These are phyloP conservation scores for Piprites chloris DNA, from an alignment of 2,113 vertebrate genomes.

Conservation along the genomic window DNA sequence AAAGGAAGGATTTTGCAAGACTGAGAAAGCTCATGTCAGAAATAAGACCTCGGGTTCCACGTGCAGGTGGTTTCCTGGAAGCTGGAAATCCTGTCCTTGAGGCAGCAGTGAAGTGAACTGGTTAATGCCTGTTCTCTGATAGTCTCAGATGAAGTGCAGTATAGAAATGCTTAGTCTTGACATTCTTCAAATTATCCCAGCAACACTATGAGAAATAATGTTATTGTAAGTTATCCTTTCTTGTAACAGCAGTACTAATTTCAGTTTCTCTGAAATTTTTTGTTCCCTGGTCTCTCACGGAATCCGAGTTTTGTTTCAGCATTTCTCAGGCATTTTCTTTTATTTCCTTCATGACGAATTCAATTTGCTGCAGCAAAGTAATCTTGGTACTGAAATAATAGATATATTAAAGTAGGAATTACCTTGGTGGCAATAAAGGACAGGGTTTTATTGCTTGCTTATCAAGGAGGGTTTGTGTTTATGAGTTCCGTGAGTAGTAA, in stretches of 20 bases:
- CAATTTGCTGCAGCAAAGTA: slow-evolving; percentile 39
- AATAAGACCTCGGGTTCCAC: neutral
- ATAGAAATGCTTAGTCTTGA: neutral
- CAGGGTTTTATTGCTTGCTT: slow-evolving; percentile 57
- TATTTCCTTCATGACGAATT: slow-evolving; percentile 15
- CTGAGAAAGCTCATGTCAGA: neutral
- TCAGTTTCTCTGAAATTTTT: neutral
- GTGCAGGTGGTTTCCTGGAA: neutral
- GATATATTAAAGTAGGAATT: slow-evolving; percentile 41
- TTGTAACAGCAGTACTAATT: neutral
- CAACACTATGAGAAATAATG: neutral
- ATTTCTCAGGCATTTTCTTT: slow-evolving; percentile 19
- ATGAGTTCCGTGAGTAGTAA: neutral
- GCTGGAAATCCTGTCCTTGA: neutral
- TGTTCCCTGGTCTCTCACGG: neutral
- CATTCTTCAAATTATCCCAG: neutral
- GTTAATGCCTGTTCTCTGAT: neutral
- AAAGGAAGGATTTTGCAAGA: neutral
- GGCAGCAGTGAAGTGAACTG: neutral
- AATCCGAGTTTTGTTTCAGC: neutral
- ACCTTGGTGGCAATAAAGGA: slow-evolving; percentile 48
- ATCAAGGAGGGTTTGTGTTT: slow-evolving; percentile 49
- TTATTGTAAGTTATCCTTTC: neutral
- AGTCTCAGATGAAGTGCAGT: neutral
- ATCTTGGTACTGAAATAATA: slow-evolving; percentile 39